Percentiles rank a stretch among this genome's conserved stretches.
phyloP scores from a whole-genome alignment of 2,888 invertebrate genomes.

The Pammene aurita region DNA sequence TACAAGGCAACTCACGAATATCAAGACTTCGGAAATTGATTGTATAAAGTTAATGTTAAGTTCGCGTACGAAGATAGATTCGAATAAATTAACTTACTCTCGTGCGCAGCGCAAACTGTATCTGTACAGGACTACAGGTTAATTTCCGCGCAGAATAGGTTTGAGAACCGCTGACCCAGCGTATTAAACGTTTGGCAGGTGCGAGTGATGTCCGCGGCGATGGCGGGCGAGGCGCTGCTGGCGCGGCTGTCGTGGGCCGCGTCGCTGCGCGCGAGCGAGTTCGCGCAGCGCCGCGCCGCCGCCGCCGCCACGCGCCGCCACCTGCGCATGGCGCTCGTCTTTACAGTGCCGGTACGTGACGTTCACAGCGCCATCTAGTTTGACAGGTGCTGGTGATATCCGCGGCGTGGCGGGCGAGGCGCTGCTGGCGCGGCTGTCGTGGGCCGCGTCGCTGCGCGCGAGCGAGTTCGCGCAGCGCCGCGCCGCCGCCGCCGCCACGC shows the following conservation, averaged over 20 bases:
- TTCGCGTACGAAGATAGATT: no score
- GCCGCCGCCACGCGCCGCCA: constrained; percentile 87
- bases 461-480: constrained; percentile 89
- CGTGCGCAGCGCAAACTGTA: no score
- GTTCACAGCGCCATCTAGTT: neutral
- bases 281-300: constrained; percentile 88
- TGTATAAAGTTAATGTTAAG: no score
- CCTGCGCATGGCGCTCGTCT: constrained; percentile 92
- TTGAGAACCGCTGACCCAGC: no score
- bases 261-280: constrained; percentile 91
- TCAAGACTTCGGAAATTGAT: no score
- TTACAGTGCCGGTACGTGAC: constrained; percentile 89
- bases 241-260: constrained; percentile 98
- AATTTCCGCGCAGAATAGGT: no score
- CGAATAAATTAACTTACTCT: no score
- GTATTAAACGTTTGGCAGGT: constrained; percentile 71
- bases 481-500: constrained; percentile 89
- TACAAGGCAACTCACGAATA: no score
- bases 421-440: constrained; percentile 85
- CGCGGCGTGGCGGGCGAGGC: no score
- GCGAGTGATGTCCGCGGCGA: constrained; percentile 93
- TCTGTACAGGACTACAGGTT: no score
- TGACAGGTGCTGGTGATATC: no score
- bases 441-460: constrained; percentile 94
- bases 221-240: constrained; percentile 96